Evolutionary conservation across 2,797 vertebrate genomes (phyloP).

Genomic region (Bothrops alternatus): DNA sequence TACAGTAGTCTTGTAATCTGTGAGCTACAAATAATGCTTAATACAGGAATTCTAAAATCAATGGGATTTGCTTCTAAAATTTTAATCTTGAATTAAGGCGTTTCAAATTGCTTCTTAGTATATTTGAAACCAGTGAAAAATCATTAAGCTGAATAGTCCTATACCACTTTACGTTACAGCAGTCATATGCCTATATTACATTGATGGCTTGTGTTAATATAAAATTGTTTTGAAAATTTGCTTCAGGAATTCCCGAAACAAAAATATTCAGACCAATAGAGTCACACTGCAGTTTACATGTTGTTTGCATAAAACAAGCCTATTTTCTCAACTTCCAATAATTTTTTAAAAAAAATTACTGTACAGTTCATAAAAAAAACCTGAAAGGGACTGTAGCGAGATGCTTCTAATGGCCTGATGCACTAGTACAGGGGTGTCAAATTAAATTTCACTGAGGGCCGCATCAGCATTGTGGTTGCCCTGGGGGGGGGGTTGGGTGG

Average conservation of each 20-base stretch:
- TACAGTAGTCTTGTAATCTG: neutral
- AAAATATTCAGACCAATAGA: neutral
- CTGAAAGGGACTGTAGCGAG: neutral
- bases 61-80: neutral
- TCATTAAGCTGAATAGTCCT: neutral
- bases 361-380: neutral
- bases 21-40: neutral
- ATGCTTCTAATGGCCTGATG: neutral
- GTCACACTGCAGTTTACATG: neutral
- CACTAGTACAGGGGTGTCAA: neutral
- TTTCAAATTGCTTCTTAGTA: neutral
- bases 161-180: neutral
- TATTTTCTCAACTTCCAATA: neutral
- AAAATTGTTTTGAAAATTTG: neutral
- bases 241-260: neutral
- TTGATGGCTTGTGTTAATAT: neutral
- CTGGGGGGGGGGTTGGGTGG: no score
- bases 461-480: no score
- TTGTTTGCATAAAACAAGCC: neutral
- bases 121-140: neutral
- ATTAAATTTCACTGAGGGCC: no score
- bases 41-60: neutral
- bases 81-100: neutral
- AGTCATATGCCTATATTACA: neutral
- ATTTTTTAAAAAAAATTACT: neutral